Evolutionary conservation across 1,140 invertebrate genomes (phyloP), one percentile per base, ranked within the genome.

Genomic region (Xylocopa sonorina): DNA sequence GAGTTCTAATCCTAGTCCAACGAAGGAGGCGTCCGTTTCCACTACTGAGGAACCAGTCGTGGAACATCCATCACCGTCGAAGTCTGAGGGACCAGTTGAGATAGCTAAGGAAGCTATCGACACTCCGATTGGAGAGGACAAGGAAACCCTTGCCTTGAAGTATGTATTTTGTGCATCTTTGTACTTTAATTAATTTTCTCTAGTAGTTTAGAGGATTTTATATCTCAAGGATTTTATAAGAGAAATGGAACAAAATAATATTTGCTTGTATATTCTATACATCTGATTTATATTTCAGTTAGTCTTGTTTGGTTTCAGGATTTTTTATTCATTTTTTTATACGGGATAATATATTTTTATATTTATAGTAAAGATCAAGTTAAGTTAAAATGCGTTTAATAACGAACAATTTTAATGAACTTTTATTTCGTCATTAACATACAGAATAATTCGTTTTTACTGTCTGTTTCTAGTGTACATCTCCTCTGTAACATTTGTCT

Each of bases 21-120:
- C 41, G 46, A 85, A 86, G 43, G 85, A 89, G 1, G 34, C 21
- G 51, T 16, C 51, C 50, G 27, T 7, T 29, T 55, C 57, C 41
- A 41, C 34, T 3, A 57, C 34, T 14, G 34, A 38, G 10, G 85
- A 84, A 58, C 86, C 85, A 5, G 7, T 86, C 0, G 78, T 89
- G 0, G 90, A 90, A 50, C 76, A 91, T 77, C 87, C 88, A 1
- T 90, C 86, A 21, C 88, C 90, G 69, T 88, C 89, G 0, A 90
- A 77, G 34, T 88, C 88, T 4, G 88, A 89, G 53, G 89, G 88
- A 60, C 89, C 91, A 7, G 87, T 92, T 5, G 91, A 92, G 62
- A 91, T 92, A 7, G 91, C 91, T 7, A 92, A 88, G 55, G 92
- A 92, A 71, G 91, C 91, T n/a, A 88, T 92, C 10, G 82, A 92